Conservation (phyloP, 2,888 invertebrate species). For the Leucoptera coffeella region DNA sequence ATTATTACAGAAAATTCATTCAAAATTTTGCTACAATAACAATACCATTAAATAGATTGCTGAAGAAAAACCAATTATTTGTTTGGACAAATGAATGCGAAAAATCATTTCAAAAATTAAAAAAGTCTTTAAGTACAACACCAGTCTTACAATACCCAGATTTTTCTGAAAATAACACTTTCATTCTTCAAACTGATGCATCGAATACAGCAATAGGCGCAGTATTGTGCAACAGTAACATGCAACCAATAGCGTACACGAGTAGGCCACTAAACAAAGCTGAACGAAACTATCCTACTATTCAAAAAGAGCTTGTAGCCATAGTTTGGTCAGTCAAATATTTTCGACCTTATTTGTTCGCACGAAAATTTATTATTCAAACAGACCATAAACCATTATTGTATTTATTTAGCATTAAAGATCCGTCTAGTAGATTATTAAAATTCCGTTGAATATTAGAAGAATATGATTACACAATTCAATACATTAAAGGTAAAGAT, state of each 20-base stretch:
- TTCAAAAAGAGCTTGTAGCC: constrained; percentile 1
- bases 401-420: constrained; percentile 1
- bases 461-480: constrained; percentile 1
- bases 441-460: not conserved
- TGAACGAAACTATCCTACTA: constrained; percentile 1
- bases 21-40: constrained; percentile 6
- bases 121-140: not conserved
- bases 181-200: constrained; percentile 1
- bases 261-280: constrained; percentile 1
- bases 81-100: not conserved
- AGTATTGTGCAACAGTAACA: constrained; percentile 1
- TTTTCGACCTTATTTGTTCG: constrained; percentile 1
- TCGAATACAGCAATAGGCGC: not conserved
- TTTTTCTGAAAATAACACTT: not conserved
- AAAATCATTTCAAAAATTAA: constrained; percentile 1
- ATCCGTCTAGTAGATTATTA: constrained; percentile 1
- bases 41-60: constrained; percentile 5
- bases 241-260: constrained; percentile 1
- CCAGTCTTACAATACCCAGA: constrained; percentile 1
- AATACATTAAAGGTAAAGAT: not conserved
- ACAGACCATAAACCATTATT: constrained; percentile 1
- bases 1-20: constrained; percentile 7
- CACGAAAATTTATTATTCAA: constrained; percentile 1
- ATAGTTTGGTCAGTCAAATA: constrained; percentile 1
- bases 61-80: not conserved